phyloP scores from a whole-genome alignment of 2,113 vertebrate genomes.

The Chamaea fasciata region DNA sequence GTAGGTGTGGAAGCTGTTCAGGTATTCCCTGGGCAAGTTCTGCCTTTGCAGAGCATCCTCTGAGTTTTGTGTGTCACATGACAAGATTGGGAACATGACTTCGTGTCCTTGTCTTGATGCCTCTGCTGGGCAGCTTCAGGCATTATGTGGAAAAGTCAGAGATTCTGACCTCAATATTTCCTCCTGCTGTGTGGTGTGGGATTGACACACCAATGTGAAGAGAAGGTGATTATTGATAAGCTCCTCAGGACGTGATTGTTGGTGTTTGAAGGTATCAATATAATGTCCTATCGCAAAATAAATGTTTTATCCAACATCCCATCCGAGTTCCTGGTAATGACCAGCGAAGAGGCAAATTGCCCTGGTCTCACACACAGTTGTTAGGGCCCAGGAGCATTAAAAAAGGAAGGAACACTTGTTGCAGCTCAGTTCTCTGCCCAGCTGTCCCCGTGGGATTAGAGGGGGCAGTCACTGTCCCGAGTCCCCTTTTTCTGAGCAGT shows the following conservation, averaged over 20 bases:
- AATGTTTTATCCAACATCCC: background rate
- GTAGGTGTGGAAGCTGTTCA: background rate
- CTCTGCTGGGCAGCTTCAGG: background rate
- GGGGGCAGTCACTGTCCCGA: fast-evolving
- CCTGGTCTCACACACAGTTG: background rate
- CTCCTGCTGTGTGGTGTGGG: background rate
- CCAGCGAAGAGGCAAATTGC: background rate
- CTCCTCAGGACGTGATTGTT: background rate
- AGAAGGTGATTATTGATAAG: background rate
- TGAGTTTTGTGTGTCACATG: background rate
- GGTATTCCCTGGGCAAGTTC: background rate
- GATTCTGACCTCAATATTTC: background rate
- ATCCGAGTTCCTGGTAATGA: background rate
- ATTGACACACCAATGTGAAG: background rate
- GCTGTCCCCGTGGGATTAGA: background rate
- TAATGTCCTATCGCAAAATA: background rate
- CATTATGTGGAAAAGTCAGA: background rate
- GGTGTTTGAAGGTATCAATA: background rate
- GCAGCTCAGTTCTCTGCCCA: background rate
- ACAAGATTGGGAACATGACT: fast-evolving
- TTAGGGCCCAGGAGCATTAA: background rate
- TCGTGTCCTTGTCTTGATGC: background rate
- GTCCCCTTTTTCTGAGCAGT: background rate
- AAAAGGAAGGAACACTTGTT: background rate
- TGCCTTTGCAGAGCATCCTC: background rate